phyloP scores from a whole-genome alignment of 2,113 vertebrate genomes.

The Athene noctua region DNA sequence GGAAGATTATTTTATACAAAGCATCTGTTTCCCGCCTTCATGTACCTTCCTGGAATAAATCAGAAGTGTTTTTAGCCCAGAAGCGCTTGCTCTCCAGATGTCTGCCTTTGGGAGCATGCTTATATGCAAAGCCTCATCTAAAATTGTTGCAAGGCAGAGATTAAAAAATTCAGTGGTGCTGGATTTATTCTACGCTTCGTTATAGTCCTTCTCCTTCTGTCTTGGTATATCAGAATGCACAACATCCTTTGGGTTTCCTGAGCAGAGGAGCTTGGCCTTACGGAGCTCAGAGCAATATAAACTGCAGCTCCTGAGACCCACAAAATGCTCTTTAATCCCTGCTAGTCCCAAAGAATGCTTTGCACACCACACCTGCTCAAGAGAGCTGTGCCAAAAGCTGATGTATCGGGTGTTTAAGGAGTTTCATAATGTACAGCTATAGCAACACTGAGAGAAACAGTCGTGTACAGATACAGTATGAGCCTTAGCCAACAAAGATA shows the following conservation, averaged over 20 bases:
- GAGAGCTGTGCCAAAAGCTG: not conserved
- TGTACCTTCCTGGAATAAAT: not conserved
- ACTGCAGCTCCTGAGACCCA: not conserved
- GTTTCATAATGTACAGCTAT: slow-evolving; percentile 1
- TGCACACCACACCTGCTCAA: not conserved
- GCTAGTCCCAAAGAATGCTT: not conserved
- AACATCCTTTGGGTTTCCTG: not conserved
- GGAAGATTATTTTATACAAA: not conserved
- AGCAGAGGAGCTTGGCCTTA: not conserved
- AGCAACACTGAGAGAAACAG: not conserved
- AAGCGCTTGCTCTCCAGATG: not conserved
- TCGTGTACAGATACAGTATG: not conserved
- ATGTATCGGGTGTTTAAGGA: not conserved
- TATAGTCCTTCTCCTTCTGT: not conserved
- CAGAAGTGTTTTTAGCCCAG: not conserved
- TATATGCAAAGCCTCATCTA: not conserved
- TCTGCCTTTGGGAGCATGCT: not conserved
- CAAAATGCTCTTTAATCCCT: not conserved
- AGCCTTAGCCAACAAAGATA: not conserved
- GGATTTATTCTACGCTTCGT: not conserved
- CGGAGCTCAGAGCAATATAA: not conserved
- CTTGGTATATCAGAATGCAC: not conserved
- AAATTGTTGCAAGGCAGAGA: not conserved
- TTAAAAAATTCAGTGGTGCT: not conserved
- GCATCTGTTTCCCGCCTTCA: not conserved